phyloP scores from a whole-genome alignment of 2,888 invertebrate species.

The Sinhomidia bicolor region DNA sequence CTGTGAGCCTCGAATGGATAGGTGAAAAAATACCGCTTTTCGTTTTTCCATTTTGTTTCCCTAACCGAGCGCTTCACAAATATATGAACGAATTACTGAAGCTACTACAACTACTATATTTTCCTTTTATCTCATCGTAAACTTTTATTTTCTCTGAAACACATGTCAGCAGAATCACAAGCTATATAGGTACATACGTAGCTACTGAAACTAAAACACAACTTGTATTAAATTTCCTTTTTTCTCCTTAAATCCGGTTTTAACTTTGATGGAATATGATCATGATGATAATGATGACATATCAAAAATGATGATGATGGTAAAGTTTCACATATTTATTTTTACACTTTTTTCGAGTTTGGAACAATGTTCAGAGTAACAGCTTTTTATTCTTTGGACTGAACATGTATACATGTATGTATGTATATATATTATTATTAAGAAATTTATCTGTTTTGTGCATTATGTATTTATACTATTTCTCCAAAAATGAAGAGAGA shows the following conservation, averaged over 20 bases:
- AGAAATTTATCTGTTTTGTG: slow-evolving; percentile 17
- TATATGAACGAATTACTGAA: neutral
- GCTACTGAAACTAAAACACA: too few species aligned
- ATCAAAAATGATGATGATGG: slow-evolving; percentile 67
- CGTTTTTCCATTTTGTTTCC: slow-evolving; percentile 33
- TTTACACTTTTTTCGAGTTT: neutral
- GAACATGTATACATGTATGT: neutral
- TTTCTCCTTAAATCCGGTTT: slow-evolving; percentile 51
- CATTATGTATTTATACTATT: neutral
- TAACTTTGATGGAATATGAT: slow-evolving; percentile 68
- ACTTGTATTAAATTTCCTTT: slow-evolving; percentile 30
- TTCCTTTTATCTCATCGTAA: slow-evolving; percentile 65
- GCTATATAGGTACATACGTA: neutral
- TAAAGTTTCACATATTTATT: slow-evolving; percentile 51
- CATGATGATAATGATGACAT: slow-evolving; percentile 44
- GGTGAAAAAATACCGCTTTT: slow-evolving; percentile 50
- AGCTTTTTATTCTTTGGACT: slow-evolving; percentile 11
- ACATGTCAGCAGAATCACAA: slow-evolving; percentile 58
- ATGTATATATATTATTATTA: neutral
- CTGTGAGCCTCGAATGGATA: slow-evolving; percentile 36
- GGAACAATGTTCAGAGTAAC: neutral
- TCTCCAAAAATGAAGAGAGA: slow-evolving; percentile 43
- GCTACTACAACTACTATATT: slow-evolving; percentile 8
- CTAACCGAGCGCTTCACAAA: neutral
- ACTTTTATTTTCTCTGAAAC: slow-evolving; percentile 59